Base-by-base conservation (phyloP, 2,113 vertebrate species). In the Syngnathus typhle region DNA sequence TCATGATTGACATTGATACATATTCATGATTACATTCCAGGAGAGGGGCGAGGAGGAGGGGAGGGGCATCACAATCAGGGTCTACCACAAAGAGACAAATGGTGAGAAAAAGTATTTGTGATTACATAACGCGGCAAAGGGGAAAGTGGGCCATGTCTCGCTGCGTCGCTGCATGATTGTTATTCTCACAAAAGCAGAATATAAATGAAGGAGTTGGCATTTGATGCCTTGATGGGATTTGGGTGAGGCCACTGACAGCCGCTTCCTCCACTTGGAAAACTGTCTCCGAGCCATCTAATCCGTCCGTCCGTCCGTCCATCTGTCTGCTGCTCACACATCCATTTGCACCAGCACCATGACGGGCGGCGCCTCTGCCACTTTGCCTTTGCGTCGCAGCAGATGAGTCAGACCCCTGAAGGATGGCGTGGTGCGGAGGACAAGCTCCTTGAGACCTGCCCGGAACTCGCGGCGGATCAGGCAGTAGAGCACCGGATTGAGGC, bases 401-500 rank as follows among this genome's bases (percentile, higher is more conserved):
- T 80, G 82, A 62, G 88, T 81, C 65, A 89, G 68, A 56, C 84
- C 84, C 37, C 85, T 80, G 76, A 86, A 82, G 54, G 90, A 84
- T 0, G 90, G 90, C 0, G 89, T 89, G 69, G 89, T 63, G 0
- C 74, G 79, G 11, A 90, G 77, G 38, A 93, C 77, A 7, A 93
- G 68, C 10, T 91, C 90, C 68, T 90, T 91, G n/a, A 94, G 89
- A 7, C 82, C 88, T 1, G 89, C 88, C 0, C 90, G 86, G 67
- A 93, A 94, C 85, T 94, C 93, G 0, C 64, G 77, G 1, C 91
- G 90, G 11, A 91, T 82, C 43, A 93, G 75, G 68, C 93, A 93
- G 81, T 94, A 94, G 59, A 93, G 86, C 49, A 93, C 86, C 0
- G 93, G 92, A 68, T 94, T 93, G 60, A 93, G 90, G 85, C 93